Conservation (phyloP, 2,888 invertebrate species). For the Monopis laevigella region DNA sequence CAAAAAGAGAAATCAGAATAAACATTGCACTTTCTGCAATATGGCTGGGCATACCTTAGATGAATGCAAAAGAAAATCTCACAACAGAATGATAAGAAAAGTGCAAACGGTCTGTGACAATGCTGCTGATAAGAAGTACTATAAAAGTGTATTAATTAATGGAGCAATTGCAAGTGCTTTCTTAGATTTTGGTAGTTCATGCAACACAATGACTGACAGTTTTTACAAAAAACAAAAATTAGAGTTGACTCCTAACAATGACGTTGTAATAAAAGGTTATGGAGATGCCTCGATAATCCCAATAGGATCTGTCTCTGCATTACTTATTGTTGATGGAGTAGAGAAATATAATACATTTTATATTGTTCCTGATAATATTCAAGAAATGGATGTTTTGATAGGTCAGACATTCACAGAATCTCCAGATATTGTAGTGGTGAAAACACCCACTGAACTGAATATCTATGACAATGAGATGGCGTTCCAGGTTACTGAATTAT, state of each 20-base stretch:
- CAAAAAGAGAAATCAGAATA: conserved; percentile 10
- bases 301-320: conserved; percentile 11
- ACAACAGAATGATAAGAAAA: conserved; percentile 4
- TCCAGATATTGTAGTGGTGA: conserved; percentile 14
- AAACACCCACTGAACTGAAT: conserved; percentile 15
- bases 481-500: conserved; percentile 11
- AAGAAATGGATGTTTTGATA: conserved; percentile 15
- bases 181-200: conserved; percentile 19
- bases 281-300: conserved; percentile 14
- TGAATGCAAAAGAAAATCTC: conserved; percentile 14
- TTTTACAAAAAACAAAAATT: conserved; percentile 9
- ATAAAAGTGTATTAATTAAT: conserved; percentile 14
- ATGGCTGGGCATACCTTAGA: conserved; percentile 12
- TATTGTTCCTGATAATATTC: conserved; percentile 15
- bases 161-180: conserved; percentile 11
- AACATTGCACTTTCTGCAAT: conserved; percentile 11
- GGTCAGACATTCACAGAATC: conserved; percentile 15
- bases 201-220: no score
- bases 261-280: conserved; percentile 16
- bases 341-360: conserved; percentile 12
- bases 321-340: conserved; percentile 15
- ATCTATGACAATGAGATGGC: conserved; percentile 14
- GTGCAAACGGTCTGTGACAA: conserved; percentile 9
- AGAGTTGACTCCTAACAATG: neutral
- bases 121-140: conserved; percentile 12